These are phyloP conservation scores for Orientallactaga sibirica DNA, from an alignment of 2,797 vertebrate species.

Conservation along the genomic window DNA sequence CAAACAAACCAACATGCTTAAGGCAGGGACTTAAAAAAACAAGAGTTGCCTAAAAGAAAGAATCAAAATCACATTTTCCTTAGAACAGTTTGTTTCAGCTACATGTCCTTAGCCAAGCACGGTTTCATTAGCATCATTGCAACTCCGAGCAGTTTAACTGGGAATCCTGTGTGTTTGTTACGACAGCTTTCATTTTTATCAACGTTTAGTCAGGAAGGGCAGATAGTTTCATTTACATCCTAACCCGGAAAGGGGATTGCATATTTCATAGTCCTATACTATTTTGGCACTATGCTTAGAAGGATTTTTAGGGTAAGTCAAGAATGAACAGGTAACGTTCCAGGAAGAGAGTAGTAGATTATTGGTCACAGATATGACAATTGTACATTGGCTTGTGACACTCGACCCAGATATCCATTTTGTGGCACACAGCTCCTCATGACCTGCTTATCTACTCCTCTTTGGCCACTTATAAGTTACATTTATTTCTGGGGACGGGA, in stretches of 20 bases:
- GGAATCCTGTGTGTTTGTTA: background rate
- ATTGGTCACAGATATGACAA: background rate
- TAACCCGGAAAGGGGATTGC: background rate
- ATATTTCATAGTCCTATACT: background rate
- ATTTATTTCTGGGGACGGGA: background rate
- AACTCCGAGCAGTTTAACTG: background rate
- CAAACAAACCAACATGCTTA: background rate
- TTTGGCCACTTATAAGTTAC: background rate
- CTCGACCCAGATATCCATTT: background rate
- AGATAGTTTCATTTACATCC: slow-evolving; percentile 11
- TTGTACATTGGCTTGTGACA: background rate
- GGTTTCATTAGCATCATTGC: slow-evolving; percentile 28
- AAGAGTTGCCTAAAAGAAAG: slow-evolving; percentile 17
- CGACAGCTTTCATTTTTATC: background rate
- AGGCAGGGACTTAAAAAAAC: slow-evolving; percentile 42
- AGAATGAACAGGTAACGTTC: background rate
- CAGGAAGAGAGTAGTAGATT: background rate
- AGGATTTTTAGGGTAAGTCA: slow-evolving; percentile 36
- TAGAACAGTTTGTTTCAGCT: slow-evolving; percentile 12
- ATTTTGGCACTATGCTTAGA: background rate
- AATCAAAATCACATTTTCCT: slow-evolving; percentile 1
- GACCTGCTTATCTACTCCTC: background rate
- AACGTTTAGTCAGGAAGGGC: background rate
- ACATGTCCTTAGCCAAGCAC: slow-evolving; percentile 23
- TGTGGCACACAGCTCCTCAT: no score